These are phyloP conservation scores for Amia ocellicauda DNA, from an alignment of 2,113 vertebrate species.

Conservation along the genomic window DNA sequence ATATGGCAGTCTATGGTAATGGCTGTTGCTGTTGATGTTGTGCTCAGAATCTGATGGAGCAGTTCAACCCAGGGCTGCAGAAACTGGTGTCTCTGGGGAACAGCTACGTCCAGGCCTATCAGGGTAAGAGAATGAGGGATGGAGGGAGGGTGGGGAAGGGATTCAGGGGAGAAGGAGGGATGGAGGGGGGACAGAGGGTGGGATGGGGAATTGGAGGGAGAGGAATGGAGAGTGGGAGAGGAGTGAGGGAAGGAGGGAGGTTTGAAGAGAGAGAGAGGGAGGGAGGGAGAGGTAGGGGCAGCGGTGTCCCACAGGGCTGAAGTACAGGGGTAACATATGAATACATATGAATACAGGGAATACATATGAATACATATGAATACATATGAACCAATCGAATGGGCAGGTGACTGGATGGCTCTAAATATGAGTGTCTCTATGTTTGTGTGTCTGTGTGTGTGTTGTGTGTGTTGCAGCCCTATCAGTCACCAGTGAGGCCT, in stretches of 20 bases:
- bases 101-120: constrained; percentile 84
- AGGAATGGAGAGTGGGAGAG: too few relatives aligned
- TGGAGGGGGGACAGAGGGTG: constrained; percentile 18
- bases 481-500: constrained; percentile 76
- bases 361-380: too few relatives aligned
- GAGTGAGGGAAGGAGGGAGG: too few relatives aligned
- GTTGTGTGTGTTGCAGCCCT: constrained; percentile 61
- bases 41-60: constrained; percentile 79
- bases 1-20: too few relatives aligned
- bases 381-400: too few relatives aligned
- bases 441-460: constrained; percentile 9
- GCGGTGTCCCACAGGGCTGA: too few relatives aligned
- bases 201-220: too few relatives aligned
- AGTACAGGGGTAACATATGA: too few relatives aligned
- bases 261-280: too few relatives aligned
- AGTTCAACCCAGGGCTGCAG: constrained; percentile 87
- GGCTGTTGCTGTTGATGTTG: not conserved
- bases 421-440: constrained; percentile 2
- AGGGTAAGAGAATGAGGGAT: constrained; percentile 62
- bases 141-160: not conserved
- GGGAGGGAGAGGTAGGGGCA: too few relatives aligned
- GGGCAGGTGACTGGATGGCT: too few relatives aligned
- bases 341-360: too few relatives aligned
- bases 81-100: constrained; percentile 85
- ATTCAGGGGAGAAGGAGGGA: not conserved